Evolutionary conservation across 2,888 invertebrate species (phyloP).

Genomic region (Xylota segnis): DNA sequence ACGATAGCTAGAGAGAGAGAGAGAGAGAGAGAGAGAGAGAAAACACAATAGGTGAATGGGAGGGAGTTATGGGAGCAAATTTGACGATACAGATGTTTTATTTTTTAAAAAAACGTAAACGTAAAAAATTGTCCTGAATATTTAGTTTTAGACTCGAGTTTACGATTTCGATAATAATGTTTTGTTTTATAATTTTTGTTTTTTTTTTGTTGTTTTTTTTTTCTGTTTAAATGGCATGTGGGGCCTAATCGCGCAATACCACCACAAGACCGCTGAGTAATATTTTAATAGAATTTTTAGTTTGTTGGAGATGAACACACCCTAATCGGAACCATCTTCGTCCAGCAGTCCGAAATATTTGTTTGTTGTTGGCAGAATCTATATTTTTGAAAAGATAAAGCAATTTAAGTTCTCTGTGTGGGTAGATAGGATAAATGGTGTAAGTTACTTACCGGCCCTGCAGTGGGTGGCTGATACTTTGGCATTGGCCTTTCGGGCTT

Average conservation of each 20-base stretch:
- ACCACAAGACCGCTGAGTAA: constrained; percentile 70
- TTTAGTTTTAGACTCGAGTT: constrained; percentile 30
- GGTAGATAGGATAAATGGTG: neutral
- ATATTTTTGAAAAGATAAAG: neutral
- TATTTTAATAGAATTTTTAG: constrained; percentile 47
- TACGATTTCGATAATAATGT: constrained; percentile 52
- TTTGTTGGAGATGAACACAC: constrained; percentile 58
- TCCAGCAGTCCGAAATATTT: constrained; percentile 90
- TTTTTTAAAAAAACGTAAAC: constrained; percentile 26
- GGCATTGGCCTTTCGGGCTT: constrained; percentile 86
- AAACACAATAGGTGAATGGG: constrained; percentile 26
- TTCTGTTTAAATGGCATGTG: constrained; percentile 67
- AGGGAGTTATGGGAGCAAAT: constrained; percentile 10
- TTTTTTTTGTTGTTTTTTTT: constrained; percentile 28
- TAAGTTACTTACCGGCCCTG: constrained; percentile 87
- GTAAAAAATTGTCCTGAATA: constrained; percentile 41
- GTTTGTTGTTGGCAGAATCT: constrained; percentile 86
- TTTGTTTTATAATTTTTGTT: constrained; percentile 26
- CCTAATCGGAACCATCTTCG: constrained; percentile 86
- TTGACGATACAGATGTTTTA: constrained; percentile 46
- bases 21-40: constrained; percentile 17
- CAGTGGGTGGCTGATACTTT: constrained; percentile 89
- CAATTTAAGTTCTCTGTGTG: too few relatives aligned
- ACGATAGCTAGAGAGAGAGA: constrained; percentile 3
- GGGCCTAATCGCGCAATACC: constrained; percentile 48